phyloP scores from a whole-genome alignment of 64 coral and sea anemone genomes.

The Trachythela sp. region DNA sequence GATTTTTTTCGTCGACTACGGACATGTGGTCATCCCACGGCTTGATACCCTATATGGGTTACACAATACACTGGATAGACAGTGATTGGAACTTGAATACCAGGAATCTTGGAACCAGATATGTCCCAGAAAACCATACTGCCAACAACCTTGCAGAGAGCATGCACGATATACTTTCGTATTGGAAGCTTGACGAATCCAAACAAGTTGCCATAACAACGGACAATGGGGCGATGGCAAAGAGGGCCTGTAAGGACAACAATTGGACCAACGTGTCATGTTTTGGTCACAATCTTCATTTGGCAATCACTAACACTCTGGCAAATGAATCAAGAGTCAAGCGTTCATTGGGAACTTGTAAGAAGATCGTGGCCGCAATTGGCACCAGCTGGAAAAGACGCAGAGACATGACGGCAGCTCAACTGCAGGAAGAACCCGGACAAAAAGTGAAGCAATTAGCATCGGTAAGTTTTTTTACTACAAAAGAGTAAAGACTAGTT shows the following conservation, averaged over 20 bases:
- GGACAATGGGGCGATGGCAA: not conserved
- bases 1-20: not conserved
- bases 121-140: slow-evolving; percentile 12
- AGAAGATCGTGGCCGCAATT: not conserved
- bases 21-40: slow-evolving; percentile 23
- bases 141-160: not conserved
- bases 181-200: not conserved
- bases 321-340: not conserved
- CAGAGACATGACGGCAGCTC: not conserved
- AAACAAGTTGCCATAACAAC: slow-evolving; percentile 15
- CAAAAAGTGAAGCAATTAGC: slow-evolving; percentile 12
- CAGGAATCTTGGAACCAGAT: not conserved
- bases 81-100: slow-evolving; percentile 17
- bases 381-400: slow-evolving; percentile 17
- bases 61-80: slow-evolving; percentile 20
- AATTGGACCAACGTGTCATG: slow-evolving; percentile 9
- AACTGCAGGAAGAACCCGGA: slow-evolving; percentile 6
- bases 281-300: slow-evolving; percentile 12
- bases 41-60: not conserved
- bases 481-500: not conserved
- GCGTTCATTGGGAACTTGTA: not conserved
- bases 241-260: not conserved
- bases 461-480: not conserved
- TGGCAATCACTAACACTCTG: not conserved
- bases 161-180: not conserved